phyloP scores from a whole-genome alignment of 2,113 vertebrate species.

The Cottus gobio region DNA sequence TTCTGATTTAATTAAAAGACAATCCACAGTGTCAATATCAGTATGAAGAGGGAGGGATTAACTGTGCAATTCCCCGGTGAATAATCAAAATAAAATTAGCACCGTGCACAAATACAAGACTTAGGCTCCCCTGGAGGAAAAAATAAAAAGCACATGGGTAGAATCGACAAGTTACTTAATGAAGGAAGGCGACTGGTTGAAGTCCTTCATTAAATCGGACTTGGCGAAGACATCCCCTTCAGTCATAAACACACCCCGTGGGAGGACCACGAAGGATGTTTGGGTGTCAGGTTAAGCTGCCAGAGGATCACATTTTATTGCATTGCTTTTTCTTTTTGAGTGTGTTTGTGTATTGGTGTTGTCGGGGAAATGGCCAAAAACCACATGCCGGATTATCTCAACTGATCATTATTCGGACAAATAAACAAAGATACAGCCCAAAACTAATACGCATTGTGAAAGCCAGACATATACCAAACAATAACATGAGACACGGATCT shows the following conservation, averaged over 20 bases:
- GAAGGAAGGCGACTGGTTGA: conserved; percentile 44
- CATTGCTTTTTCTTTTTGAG: conserved; percentile 8
- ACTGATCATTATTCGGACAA: conserved; percentile 44
- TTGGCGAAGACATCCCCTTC: conserved; percentile 55
- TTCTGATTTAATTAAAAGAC: conserved; percentile 30
- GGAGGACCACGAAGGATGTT: conserved; percentile 42
- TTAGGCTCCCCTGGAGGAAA: conserved; percentile 18
- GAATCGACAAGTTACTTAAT: conserved; percentile 46
- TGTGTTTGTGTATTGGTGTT: background rate
- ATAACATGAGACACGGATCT: background rate
- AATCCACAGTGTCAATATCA: conserved; percentile 14
- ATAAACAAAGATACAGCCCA: conserved; percentile 37
- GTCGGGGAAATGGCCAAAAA: conserved; percentile 36
- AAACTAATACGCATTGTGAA: conserved; percentile 24
- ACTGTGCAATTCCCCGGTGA: background rate
- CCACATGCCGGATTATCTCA: conserved; percentile 26
- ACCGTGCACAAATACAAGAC: conserved; percentile 17
- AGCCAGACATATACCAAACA: conserved; percentile 21
- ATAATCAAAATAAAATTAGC: conserved; percentile 43
- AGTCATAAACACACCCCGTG: conserved; percentile 56
- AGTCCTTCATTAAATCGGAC: conserved; percentile 71
- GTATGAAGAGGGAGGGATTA: background rate
- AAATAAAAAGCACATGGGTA: conserved; percentile 28
- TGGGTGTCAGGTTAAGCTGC: conserved; percentile 51
- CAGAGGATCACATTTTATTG: conserved; percentile 59